Conservation (phyloP, 1,140 invertebrate species). For the Episyrphus balteatus region DNA sequence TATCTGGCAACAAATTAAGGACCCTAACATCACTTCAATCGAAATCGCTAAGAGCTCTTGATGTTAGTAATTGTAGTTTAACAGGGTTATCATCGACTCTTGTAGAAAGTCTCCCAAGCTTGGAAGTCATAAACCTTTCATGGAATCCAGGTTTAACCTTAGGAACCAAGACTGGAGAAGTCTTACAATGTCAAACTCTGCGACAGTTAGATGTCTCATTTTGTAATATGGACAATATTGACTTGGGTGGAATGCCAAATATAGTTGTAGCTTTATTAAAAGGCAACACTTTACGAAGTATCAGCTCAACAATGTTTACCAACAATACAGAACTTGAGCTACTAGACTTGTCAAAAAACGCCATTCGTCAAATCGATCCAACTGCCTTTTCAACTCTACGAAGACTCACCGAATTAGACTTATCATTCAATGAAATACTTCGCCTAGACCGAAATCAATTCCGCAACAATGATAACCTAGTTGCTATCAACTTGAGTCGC, state of each 20-base stretch:
- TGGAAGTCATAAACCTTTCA: slow-evolving; percentile 41
- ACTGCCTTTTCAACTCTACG: slow-evolving; percentile 44
- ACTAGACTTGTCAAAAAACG: slow-evolving; percentile 53
- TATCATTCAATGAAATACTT: slow-evolving; percentile 54
- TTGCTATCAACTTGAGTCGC: slow-evolving; percentile 47
- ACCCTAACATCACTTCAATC: slow-evolving; percentile 40
- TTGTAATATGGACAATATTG: slow-evolving; percentile 51
- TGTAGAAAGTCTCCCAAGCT: slow-evolving; percentile 38
- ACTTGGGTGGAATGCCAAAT: slow-evolving; percentile 47
- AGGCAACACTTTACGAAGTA: slow-evolving; percentile 45
- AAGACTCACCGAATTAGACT: slow-evolving; percentile 46
- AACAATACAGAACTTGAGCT: slow-evolving; percentile 48
- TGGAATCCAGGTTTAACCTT: slow-evolving; percentile 41
- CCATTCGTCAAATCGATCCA: slow-evolving; percentile 42
- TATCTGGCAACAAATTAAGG: slow-evolving; percentile 42
- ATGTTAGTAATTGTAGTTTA: slow-evolving; percentile 45
- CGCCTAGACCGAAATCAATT: slow-evolving; percentile 43
- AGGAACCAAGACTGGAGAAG: slow-evolving; percentile 28
- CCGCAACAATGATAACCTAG: slow-evolving; percentile 42
- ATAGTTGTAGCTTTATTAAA: slow-evolving; percentile 44
- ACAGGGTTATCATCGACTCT: slow-evolving; percentile 37
- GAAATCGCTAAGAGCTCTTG: slow-evolving; percentile 40
- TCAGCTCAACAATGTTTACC: slow-evolving; percentile 45
- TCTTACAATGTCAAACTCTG: slow-evolving; percentile 42
- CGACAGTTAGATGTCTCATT: slow-evolving; percentile 48